Conservation (phyloP, 2,888 invertebrate genomes). For the Rhamnusium bicolor region DNA sequence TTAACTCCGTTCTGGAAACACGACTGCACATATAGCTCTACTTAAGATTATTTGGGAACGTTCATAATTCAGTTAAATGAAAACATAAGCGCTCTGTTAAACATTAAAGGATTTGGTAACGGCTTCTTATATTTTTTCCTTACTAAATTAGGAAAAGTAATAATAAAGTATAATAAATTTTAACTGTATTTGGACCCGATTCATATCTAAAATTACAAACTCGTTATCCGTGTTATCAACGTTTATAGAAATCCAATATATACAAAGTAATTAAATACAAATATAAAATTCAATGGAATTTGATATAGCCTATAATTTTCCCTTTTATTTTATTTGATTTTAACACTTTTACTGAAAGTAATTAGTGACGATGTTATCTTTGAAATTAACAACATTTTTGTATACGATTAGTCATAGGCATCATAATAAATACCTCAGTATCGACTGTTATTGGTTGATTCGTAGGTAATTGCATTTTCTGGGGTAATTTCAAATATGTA, state of each 20-base stretch:
- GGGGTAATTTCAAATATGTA: too few species aligned
- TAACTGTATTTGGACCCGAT: neutral
- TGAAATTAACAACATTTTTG: neutral
- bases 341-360: neutral
- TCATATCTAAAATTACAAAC: neutral
- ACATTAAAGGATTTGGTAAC: constrained; percentile 3
- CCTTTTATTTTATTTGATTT: neutral
- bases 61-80: constrained; percentile 30
- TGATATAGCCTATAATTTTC: neutral
- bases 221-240: neutral
- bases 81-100: constrained; percentile 22
- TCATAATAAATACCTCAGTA: neutral
- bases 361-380: neutral
- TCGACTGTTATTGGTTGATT: neutral
- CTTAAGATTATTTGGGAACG: constrained; percentile 33
- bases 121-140: constrained; percentile 3
- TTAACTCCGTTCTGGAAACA: constrained; percentile 37
- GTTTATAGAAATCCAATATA: neutral
- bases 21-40: constrained; percentile 25
- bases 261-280: neutral
- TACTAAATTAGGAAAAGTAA: constrained; percentile 18
- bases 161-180: too few species aligned
- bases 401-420: neutral
- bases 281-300: neutral
- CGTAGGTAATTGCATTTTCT: neutral